Evolutionary conservation across 2,797 vertebrate genomes (phyloP), one percentile per base, ranked within the genome.

Genomic region (Adelosebastes latens): DNA sequence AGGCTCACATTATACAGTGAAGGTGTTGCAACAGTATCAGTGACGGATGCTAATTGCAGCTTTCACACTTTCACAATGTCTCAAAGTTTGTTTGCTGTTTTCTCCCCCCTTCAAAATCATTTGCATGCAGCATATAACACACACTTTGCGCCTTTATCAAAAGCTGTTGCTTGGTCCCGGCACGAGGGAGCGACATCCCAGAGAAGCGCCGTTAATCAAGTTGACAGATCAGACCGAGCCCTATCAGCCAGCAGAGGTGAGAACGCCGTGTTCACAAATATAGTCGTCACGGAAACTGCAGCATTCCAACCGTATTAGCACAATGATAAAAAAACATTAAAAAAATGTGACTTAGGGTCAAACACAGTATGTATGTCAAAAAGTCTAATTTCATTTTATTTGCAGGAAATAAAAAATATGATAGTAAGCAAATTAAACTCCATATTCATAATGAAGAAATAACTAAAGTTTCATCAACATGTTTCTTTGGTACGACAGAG

Each of bases 161-260:
- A 81, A 90, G 84, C 84, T 89, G 89, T 83, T 83, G 85, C 79
- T 89, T 92, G 83, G 86, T 75, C 72, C 78, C 14, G 20, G 72
- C 62, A 49, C 65, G 31, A 84, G 84, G 75, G 74, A 87, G 71
- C 61, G 16, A 59, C 72, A 75, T 85, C 64, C 20, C 53, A 25
- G 71, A 62, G 36, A 84, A 72, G 72, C 36, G 82, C 62, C 70
- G 82, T 79, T 86, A 77, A 88, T 89, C 76, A 80, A 88, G 77
- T 65, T 71, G 72, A 86, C 79, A 71, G 74, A 85, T 80, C 60
- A 75, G 76, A 70, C 83, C 56, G 65, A 65, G 65, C 68, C 36
- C 49, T 16, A 59, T 60, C 81, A 80, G 72, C 72, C 72, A 46
- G 67, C 10, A 7, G 6, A 75, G 16, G 79, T 80, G 80, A 77